phyloP scores from a whole-genome alignment of 2,797 vertebrate species.

The Spinus olivaceus region DNA sequence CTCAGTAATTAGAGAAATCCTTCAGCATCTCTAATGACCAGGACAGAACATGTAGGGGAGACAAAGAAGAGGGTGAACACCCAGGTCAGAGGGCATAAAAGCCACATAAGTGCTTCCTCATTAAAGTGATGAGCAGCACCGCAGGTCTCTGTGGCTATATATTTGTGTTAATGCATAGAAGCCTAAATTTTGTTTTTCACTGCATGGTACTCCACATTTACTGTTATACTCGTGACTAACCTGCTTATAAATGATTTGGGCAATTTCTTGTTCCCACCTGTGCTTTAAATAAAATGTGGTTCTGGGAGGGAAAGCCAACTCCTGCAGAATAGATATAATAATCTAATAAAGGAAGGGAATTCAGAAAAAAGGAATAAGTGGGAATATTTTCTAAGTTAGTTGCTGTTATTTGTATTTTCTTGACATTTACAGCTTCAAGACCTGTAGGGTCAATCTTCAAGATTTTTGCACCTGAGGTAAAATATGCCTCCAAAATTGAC shows the following conservation, averaged over 20 bases:
- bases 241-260: not conserved
- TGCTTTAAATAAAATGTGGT: not conserved
- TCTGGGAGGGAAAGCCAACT: not conserved
- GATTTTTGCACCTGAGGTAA: not conserved
- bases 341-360: not conserved
- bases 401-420: not conserved
- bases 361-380: not conserved
- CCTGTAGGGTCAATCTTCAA: not conserved
- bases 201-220: not conserved
- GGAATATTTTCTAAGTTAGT: not conserved
- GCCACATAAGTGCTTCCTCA: not conserved
- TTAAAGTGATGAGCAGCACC: not conserved
- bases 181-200: not conserved
- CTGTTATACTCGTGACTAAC: not conserved
- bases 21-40: not conserved
- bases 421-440: not conserved
- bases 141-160: not conserved
- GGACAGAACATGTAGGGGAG: not conserved
- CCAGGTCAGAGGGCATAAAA: not conserved
- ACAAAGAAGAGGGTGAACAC: not conserved
- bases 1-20: not conserved
- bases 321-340: not conserved
- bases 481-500: not conserved
- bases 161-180: not conserved
- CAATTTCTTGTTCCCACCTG: not conserved